phyloP scores from a whole-genome alignment of 2,888 invertebrate genomes.

The Girardia tigrina region DNA sequence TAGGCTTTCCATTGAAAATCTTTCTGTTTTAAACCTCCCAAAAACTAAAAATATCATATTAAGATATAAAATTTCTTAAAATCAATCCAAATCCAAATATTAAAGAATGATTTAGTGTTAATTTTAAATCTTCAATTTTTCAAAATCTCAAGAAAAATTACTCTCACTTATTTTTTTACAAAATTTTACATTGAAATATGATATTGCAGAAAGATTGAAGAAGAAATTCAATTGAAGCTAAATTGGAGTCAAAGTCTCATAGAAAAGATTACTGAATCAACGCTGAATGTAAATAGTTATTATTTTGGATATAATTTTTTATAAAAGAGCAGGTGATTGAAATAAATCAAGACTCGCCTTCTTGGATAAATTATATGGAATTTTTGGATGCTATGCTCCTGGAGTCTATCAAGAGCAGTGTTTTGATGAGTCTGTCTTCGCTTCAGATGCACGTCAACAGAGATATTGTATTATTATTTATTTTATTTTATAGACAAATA shows the following conservation, averaged over 20 bases:
- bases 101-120: too few species aligned
- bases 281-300: slow-evolving; percentile 40
- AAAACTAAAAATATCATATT: too few species aligned
- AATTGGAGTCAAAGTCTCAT: not conserved
- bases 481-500: not conserved
- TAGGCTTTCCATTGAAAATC: too few species aligned
- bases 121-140: too few species aligned
- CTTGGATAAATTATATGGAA: slow-evolving; percentile 49
- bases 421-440: slow-evolving; percentile 44
- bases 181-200: too few species aligned
- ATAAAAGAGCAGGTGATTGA: slow-evolving; percentile 6
- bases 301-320: not conserved
- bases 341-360: slow-evolving; percentile 45
- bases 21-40: too few species aligned
- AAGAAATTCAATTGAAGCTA: not conserved
- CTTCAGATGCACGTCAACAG: slow-evolving; percentile 44
- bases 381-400: slow-evolving; percentile 48
- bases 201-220: slow-evolving; percentile 2
- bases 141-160: too few species aligned
- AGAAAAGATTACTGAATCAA: slow-evolving; percentile 37
- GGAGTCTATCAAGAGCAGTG: slow-evolving; percentile 47
- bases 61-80: too few species aligned
- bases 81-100: too few species aligned
- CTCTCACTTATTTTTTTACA: too few species aligned
- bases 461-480: slow-evolving; percentile 39